phyloP scores from a whole-genome alignment of 2,888 invertebrate species.

The Portevinia maculata region DNA sequence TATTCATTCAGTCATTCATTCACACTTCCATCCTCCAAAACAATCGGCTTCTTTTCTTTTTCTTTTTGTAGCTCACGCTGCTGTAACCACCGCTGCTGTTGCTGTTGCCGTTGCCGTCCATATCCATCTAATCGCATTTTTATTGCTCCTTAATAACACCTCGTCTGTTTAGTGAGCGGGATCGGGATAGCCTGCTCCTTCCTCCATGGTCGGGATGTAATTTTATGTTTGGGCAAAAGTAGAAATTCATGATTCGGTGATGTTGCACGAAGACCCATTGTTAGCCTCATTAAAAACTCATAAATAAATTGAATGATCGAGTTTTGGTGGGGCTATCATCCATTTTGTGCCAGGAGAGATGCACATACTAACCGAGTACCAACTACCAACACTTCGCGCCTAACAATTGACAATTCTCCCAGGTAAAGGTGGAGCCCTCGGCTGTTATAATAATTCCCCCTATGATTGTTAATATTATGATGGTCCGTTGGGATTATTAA shows the following conservation, averaged over 20 bases:
- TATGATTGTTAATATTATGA: slow-evolving; percentile 68
- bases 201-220: slow-evolving; percentile 55
- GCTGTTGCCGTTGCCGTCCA: slow-evolving; percentile 15
- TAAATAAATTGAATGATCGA: slow-evolving; percentile 73
- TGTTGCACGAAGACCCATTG: slow-evolving; percentile 71
- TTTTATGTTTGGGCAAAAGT: slow-evolving; percentile 71
- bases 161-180: slow-evolving; percentile 17
- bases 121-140: slow-evolving; percentile 72
- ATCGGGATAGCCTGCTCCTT: slow-evolving; percentile 2
- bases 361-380: slow-evolving; percentile 3
- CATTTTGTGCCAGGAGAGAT: neutral
- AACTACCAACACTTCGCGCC: slow-evolving; percentile 9
- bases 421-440: slow-evolving; percentile 5
- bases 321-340: slow-evolving; percentile 21
- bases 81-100: slow-evolving; percentile 12
- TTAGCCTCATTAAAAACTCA: slow-evolving; percentile 73
- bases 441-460: slow-evolving; percentile 24
- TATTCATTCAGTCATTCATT: slow-evolving; percentile 70
- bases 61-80: slow-evolving; percentile 27
- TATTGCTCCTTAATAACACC: slow-evolving; percentile 74
- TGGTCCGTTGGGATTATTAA: slow-evolving; percentile 69
- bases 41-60: slow-evolving; percentile 42
- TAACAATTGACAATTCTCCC: slow-evolving; percentile 58
- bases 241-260: slow-evolving; percentile 72
- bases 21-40: slow-evolving; percentile 73